Evolutionary conservation across 1,140 invertebrate genomes (phyloP), one percentile per base, ranked within the genome.

Genomic region (Lordiphosa stackelbergi): DNA sequence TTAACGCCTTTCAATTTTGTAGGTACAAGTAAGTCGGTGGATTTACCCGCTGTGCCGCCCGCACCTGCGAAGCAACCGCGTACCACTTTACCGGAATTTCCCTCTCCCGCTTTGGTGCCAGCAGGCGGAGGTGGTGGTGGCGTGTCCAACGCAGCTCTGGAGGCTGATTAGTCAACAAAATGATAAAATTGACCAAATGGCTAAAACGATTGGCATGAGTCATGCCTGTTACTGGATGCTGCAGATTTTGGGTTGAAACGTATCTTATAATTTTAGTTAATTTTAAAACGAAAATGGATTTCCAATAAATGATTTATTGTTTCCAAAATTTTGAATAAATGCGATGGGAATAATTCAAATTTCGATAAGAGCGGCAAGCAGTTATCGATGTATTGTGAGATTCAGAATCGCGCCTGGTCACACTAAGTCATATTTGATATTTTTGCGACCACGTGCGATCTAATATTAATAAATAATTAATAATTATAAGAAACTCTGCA

Each of bases 21-120:
- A 85, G 79, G 81, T 51, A 64, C 61, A 9, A 72, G 79, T 54
- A 85, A 85, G 40, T 85, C 79, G 2, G 79, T 85, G 0, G 81
- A 85, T 40, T 66, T 85, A 58, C 81, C 79, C 38, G 22, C 71
- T 10, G 79, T 85, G 36, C 79, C 79, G 0, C 68, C 79, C 6
- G 59, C 79, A 12, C 59, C 65, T 7, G 69, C 48, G 3, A 85
- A 64, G 8, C 69, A 66, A 22, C 28, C 58, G 10, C 45, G 60
- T 2, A 57, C 69, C 5, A 69, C 60, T 4, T 46, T 78, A n/a
- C 74, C 73, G 8, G 73, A 78, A 43, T 79, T 79, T 28, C 74
- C 69, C 4, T 40, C 43, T 6, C 31, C 35, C 3, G 24, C 52
- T 40, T 43, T 74, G 11, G 13, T 53, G 22, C 9, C 51, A 8